Evolutionary conservation across 1,140 invertebrate genomes (phyloP).

Genomic region (Protaetia brevitarsis): DNA sequence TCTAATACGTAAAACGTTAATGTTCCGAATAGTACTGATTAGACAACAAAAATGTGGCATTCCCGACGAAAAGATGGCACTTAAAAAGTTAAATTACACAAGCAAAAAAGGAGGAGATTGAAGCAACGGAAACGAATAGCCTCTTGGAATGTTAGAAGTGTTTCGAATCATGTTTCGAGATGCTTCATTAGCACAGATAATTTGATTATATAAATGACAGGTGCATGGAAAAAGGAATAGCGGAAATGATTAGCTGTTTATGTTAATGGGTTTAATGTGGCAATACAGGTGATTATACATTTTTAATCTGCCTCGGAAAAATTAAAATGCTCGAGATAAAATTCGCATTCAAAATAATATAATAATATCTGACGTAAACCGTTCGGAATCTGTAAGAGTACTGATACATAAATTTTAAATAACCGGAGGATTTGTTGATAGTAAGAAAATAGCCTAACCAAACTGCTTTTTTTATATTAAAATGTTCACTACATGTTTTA

Average conservation of each 20-base stretch:
- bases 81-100: background rate
- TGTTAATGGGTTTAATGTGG: background rate
- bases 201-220: background rate
- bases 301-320: too few relatives aligned
- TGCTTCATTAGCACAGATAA: background rate
- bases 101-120: background rate
- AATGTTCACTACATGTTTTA: too few relatives aligned
- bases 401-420: too few relatives aligned
- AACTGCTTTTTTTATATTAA: too few relatives aligned
- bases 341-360: too few relatives aligned
- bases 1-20: background rate
- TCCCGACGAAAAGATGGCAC: background rate
- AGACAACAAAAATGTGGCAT: background rate
- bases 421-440: too few relatives aligned
- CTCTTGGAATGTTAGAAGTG: conserved; percentile 3
- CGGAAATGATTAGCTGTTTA: conserved; percentile 10
- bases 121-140: background rate
- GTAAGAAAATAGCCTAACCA: too few relatives aligned
- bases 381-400: too few relatives aligned
- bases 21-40: background rate
- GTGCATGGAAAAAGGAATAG: background rate
- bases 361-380: too few relatives aligned
- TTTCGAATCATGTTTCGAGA: background rate
- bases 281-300: too few relatives aligned
- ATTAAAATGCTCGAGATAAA: too few relatives aligned